Evolutionary conservation across 2,113 vertebrate genomes (phyloP), one percentile per base, ranked within the genome.

Genomic region (Colaptes auratus): DNA sequence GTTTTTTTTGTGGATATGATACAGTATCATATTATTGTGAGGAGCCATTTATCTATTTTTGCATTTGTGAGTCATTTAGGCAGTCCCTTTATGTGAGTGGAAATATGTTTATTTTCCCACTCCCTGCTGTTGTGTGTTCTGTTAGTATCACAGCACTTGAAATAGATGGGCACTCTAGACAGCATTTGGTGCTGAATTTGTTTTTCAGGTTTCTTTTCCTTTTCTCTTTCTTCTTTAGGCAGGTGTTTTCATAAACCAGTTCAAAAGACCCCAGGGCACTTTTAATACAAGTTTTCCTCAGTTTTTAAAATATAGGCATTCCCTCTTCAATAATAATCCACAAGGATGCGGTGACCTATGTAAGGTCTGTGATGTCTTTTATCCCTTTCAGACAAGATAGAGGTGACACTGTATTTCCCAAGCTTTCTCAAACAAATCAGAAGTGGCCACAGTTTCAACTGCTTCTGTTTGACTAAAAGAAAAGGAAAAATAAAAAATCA

Each of bases 41-140:
- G 95, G 89, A 98, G 86, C 91, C 95, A 95, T 98, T 98, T 98
- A 98, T 98, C 98, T 98, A 97, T 98, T 98, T 98, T 97, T 97
- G 96, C 96, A 96, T 98, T 98, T 97, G 95, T 97, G 96, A 98
- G 96, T 97, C 96, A 97, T 97, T 98, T 98, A 98, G 96, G 95
- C 96, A 97, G 96, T 96, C 97, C 93, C 97, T 96, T 93, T 97
- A 72, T 73, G 90, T 95, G 96, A 97, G 97, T 96, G 95, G 98
- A 97, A 98, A 98, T 96, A 96, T 94, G 88, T 98, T 98, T 98
- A 96, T 97, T 98, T 98, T 97, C 95, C 95, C 93, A 95, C 97
- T 97, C 96, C 97, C 97, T 97, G 96, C 97, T 98, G 97, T 94
- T 97, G 83, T 94, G 95, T 95, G 44, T 97, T 97, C 97, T 98